These are phyloP conservation scores for Syngnathus acus DNA, from an alignment of 2,797 vertebrate species.

Conservation along the genomic window DNA sequence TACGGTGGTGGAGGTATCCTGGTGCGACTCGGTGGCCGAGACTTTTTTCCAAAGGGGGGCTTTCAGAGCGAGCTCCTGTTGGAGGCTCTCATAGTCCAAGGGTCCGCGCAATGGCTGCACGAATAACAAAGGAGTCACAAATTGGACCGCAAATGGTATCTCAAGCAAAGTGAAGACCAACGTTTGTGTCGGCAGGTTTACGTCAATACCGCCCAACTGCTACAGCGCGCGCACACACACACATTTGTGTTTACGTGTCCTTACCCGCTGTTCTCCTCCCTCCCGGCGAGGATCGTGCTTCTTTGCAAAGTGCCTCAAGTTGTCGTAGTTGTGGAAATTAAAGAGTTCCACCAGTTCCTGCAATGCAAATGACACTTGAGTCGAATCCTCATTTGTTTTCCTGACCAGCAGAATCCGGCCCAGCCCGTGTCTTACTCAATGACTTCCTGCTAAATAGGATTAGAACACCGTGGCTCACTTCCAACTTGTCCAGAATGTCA, in stretches of 20 bases:
- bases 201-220: too few relatives aligned
- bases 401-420: not conserved
- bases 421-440: not conserved
- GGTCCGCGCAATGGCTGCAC: conserved; percentile 85
- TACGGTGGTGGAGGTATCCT: conserved; percentile 96
- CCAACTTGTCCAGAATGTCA: not conserved
- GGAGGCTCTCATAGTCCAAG: conserved; percentile 98
- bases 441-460: not conserved
- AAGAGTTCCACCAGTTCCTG: conserved; percentile 94
- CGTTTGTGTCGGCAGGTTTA: too few relatives aligned
- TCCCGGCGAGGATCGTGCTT: conserved; percentile 95
- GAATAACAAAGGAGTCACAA: conserved; percentile 80
- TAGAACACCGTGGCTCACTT: not conserved
- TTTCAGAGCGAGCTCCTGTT: conserved; percentile 97
- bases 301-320: conserved; percentile 94
- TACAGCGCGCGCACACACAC: too few relatives aligned
- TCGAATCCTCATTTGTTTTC: too few relatives aligned
- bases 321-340: conserved; percentile 99
- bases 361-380: conserved; percentile 13
- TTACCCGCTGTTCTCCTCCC: conserved; percentile 96
- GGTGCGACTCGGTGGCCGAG: conserved; percentile 83
- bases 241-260: conserved; percentile 25
- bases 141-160: too few relatives aligned
- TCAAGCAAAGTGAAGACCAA: too few relatives aligned
- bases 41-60: conserved; percentile 97